A percentile compares a stretch with the other conserved stretches of the same genome.
Evolutionary conservation across 2,888 invertebrate species (phyloP).

Genomic region (Chrysopilus asiliformis): DNA sequence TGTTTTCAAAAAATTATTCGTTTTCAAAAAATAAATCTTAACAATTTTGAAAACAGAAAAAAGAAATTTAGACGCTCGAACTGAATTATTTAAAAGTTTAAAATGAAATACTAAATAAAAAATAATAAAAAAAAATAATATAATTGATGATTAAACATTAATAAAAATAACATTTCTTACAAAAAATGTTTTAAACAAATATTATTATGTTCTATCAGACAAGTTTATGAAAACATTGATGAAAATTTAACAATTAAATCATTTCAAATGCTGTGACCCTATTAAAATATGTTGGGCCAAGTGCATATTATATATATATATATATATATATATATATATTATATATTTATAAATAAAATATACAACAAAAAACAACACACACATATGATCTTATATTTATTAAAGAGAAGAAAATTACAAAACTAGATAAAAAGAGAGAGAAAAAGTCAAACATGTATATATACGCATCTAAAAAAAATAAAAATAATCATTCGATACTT

Average conservation of each 20-base stretch:
- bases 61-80: neutral
- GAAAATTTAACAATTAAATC: neutral
- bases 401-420: neutral
- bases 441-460: neutral
- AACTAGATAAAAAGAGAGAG: neutral
- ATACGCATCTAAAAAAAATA: neutral
- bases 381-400: constrained; percentile 3
- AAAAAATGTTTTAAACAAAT: too few species aligned
- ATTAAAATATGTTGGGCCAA: neutral
- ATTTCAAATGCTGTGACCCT: neutral
- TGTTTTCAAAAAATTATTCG: too few species aligned
- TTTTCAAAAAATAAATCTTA: too few species aligned
- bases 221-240: neutral
- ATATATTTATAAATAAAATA: neutral
- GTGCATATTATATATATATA: neutral
- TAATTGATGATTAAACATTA: neutral
- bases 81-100: neutral
- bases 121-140: neutral
- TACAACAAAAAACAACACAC: constrained; percentile 2
- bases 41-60: too few species aligned
- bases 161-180: neutral
- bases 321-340: neutral
- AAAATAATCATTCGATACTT: neutral
- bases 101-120: neutral
- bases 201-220: too few species aligned